These are phyloP conservation scores for Gymnothorax javanicus DNA, from an alignment of 2,797 vertebrate species.

Conservation along the genomic window DNA sequence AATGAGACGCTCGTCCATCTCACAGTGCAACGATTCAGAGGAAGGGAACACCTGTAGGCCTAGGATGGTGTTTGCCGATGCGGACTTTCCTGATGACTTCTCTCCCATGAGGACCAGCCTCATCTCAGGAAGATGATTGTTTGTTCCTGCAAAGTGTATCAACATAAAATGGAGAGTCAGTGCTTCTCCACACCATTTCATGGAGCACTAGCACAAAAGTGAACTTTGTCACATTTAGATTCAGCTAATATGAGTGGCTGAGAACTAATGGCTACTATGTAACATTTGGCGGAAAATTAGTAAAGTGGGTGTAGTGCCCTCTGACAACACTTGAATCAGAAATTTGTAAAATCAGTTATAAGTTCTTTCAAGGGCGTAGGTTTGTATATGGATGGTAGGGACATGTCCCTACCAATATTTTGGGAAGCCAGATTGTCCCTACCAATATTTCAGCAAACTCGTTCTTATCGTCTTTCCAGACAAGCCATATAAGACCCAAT, in stretches of 20 bases:
- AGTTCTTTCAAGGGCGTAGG: too few species aligned
- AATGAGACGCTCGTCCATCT: background rate
- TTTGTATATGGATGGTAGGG: too few species aligned
- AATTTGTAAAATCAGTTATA: too few species aligned
- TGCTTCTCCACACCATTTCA: background rate
- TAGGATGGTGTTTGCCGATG: constrained; percentile 11
- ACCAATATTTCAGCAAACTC: too few species aligned
- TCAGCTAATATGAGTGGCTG: too few species aligned
- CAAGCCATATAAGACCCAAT: too few species aligned
- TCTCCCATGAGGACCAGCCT: constrained; percentile 6
- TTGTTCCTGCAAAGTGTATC: background rate
- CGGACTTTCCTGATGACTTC: background rate
- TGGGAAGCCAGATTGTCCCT: too few species aligned
- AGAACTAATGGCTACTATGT: too few species aligned
- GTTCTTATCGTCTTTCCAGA: too few species aligned
- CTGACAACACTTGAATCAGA: background rate
- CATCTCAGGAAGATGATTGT: background rate
- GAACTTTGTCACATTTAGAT: background rate
- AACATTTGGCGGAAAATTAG: too few species aligned
- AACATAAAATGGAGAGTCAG: background rate
- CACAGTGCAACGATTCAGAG: background rate
- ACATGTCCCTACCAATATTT: too few species aligned
- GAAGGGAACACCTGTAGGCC: background rate
- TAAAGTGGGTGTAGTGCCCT: background rate
- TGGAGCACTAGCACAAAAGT: background rate